These are phyloP conservation scores for Halictus ligatus DNA, from an alignment of 2,888 invertebrate species.

Conservation along the genomic window DNA sequence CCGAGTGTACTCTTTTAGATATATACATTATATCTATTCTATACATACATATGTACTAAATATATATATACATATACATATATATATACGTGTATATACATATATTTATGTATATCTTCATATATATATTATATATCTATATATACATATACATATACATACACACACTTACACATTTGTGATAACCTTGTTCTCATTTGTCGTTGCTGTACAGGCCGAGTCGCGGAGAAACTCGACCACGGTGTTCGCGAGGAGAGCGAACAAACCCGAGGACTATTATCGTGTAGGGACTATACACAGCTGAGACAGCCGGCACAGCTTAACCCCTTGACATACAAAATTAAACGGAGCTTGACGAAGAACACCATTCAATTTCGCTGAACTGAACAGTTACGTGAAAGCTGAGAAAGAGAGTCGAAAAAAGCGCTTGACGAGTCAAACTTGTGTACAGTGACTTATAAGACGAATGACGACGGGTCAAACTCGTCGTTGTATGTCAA, in stretches of 20 bases:
- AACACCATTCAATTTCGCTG: too few species aligned
- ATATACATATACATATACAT: slow-evolving; percentile 59
- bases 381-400: too few species aligned
- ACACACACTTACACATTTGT: slow-evolving; percentile 69
- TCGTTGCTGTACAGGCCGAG: slow-evolving; percentile 57
- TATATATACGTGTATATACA: neutral
- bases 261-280: neutral
- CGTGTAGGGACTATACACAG: neutral
- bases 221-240: neutral
- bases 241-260: slow-evolving; percentile 5
- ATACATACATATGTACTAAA: slow-evolving; percentile 55
- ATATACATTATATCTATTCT: slow-evolving; percentile 78
- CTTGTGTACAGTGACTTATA: too few species aligned
- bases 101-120: slow-evolving; percentile 54
- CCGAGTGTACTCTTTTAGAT: slow-evolving; percentile 84
- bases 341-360: too few species aligned
- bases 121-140: slow-evolving; percentile 49
- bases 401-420: too few species aligned
- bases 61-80: slow-evolving; percentile 24
- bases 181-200: slow-evolving; percentile 56
- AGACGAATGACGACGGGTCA: too few species aligned
- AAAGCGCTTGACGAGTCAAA: too few species aligned
- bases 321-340: too few species aligned
- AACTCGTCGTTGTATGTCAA: too few species aligned
- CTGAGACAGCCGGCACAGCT: too few species aligned